These are phyloP conservation scores for Montipora capricornis DNA, from an alignment of 64 coral and sea anemone genomes.

Conservation along the genomic window DNA sequence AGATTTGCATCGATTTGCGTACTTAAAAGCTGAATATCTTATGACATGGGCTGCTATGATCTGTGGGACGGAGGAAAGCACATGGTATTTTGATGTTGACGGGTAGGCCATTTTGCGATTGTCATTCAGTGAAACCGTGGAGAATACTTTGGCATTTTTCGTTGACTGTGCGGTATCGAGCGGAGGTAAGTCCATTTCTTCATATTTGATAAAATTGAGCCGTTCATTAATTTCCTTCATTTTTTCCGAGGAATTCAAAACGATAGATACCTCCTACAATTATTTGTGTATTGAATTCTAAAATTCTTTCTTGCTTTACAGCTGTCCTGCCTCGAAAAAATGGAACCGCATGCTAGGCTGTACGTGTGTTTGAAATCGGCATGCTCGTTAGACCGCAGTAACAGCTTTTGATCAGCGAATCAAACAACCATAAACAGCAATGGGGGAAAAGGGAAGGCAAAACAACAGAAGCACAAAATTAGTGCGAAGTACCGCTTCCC, in stretches of 20 bases:
- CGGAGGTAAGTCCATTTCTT: constrained; percentile 35
- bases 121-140: not conserved
- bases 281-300: constrained; percentile 48
- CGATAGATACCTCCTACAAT: constrained; percentile 57
- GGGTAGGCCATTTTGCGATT: constrained; percentile 19
- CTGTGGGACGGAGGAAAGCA: constrained; percentile 54
- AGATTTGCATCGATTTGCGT: not conserved
- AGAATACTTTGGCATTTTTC: constrained; percentile 14
- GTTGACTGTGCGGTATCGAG: not conserved
- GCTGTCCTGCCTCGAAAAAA: constrained; percentile 11
- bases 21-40: constrained; percentile 43
- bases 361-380: too few relatives aligned
- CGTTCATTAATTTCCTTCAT: constrained; percentile 17
- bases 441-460: constrained; percentile 50
- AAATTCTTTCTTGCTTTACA: constrained; percentile 27
- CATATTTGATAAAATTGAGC: constrained; percentile 8
- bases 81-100: constrained; percentile 20
- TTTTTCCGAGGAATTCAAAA: constrained; percentile 51
- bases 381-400: too few relatives aligned
- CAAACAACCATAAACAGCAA: constrained; percentile 26
- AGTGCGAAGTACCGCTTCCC: constrained; percentile 46
- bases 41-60: constrained; percentile 28
- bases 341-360: too few relatives aligned
- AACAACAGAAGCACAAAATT: constrained; percentile 55
- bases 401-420: too few relatives aligned